A percentile compares a stretch with the other conserved stretches of the same genome.
These are phyloP conservation scores for Neosilurus hyrtlii DNA, from an alignment of 2,797 vertebrate genomes.

Conservation along the genomic window DNA sequence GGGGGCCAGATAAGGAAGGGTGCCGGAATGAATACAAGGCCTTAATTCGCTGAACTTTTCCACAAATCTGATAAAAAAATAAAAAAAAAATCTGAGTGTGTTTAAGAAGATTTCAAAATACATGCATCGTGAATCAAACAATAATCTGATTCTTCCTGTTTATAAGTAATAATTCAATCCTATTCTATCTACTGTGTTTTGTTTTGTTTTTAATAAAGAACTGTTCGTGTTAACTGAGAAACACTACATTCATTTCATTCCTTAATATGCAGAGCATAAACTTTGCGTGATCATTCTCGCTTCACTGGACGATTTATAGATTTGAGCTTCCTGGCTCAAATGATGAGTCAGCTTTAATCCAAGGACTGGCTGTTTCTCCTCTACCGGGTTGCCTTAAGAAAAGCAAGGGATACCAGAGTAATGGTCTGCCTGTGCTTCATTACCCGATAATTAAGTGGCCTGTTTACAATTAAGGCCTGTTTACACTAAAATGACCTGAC, in stretches of 20 bases:
- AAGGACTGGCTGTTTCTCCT: background rate
- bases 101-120: no score
- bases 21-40: slow-evolving; percentile 27
- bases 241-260: background rate
- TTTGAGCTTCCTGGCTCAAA: background rate
- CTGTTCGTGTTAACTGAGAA: background rate
- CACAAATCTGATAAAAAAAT: slow-evolving; percentile 10
- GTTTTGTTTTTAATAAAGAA: background rate
- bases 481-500: background rate
- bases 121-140: background rate
- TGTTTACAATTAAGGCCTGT: background rate
- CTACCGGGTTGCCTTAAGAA: background rate
- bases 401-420: background rate
- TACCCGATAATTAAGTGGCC: no score
- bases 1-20: slow-evolving; percentile 29
- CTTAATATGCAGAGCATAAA: background rate
- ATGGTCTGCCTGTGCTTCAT: background rate
- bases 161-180: background rate
- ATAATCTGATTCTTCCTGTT: background rate
- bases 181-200: background rate
- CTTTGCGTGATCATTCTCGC: background rate
- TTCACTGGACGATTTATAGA: slow-evolving; percentile 8
- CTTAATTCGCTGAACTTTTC: slow-evolving; percentile 27
- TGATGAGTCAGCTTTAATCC: background rate
- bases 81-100: background rate